Percentiles rank a stretch among this genome's conserved stretches.
Evolutionary conservation across 2,888 invertebrate genomes (phyloP).

Genomic region (Myopa testacea): DNA sequence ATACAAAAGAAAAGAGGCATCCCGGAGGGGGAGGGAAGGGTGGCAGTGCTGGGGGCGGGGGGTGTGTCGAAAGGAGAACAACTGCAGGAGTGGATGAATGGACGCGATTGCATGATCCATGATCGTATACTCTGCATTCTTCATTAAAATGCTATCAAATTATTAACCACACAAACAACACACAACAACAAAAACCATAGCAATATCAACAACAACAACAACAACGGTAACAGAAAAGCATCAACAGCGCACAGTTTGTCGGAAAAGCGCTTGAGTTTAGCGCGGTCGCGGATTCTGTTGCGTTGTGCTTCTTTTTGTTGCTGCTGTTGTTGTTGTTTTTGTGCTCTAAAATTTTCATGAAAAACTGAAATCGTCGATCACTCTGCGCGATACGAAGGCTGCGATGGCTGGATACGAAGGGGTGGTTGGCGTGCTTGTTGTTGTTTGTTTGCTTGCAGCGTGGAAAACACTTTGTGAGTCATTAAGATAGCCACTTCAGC

Average conservation of each 20-base stretch:
- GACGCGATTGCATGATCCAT: conserved; percentile 19
- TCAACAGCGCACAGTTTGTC: neutral
- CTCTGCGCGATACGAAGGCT: neutral
- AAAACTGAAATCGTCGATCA: conserved; percentile 28
- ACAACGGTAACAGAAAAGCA: neutral
- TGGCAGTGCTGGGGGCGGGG: neutral
- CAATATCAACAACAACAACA: neutral
- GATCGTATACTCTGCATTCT: conserved; percentile 25
- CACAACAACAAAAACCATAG: neutral
- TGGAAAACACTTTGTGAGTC: conserved; percentile 31
- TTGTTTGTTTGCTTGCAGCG: no score
- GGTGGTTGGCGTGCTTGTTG: neutral
- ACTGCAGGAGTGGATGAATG: conserved; percentile 3
- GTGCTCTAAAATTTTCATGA: conserved; percentile 25
- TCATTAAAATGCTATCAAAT: conserved; percentile 61
- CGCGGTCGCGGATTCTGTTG: neutral
- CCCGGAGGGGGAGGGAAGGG: neutral
- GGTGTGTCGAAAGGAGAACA: neutral
- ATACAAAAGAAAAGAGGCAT: neutral
- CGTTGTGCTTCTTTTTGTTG: no score
- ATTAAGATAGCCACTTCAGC: conserved; percentile 20
- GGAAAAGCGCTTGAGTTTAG: conserved; percentile 21
- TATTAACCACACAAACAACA: conserved; percentile 49
- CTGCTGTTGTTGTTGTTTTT: conserved; percentile 5
- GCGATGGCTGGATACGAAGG: neutral